phyloP scores from a whole-genome alignment of 2,888 invertebrate species.

The Atethmia centrago region DNA sequence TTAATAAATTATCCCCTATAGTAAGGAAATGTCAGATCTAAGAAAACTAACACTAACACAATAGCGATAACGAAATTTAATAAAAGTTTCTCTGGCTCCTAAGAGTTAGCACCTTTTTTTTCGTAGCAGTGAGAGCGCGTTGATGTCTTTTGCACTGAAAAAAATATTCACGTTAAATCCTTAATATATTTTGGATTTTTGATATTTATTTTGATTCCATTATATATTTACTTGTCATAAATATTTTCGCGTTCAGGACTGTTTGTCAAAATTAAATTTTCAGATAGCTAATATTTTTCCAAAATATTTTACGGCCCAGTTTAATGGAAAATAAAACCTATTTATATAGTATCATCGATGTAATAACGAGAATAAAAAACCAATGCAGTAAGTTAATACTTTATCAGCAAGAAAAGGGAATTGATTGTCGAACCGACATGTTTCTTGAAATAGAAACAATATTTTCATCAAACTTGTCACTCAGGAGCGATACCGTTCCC shows the following conservation, averaged over 20 bases:
- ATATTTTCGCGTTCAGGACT: not conserved
- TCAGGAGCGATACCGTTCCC: constrained; percentile 25
- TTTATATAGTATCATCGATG: too few relatives aligned
- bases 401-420: not conserved
- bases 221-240: not conserved
- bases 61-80: constrained; percentile 22
- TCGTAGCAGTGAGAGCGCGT: constrained; percentile 74
- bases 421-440: not conserved
- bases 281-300: not conserved
- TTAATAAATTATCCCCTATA: constrained; percentile 36
- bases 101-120: constrained; percentile 28
- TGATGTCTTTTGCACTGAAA: constrained; percentile 82
- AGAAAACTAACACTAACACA: constrained; percentile 17
- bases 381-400: not conserved
- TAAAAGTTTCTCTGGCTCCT: constrained; percentile 14
- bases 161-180: not conserved
- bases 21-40: constrained; percentile 17
- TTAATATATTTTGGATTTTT: not conserved
- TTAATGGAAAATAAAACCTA: not conserved
- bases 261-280: not conserved
- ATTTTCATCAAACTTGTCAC: constrained; percentile 27
- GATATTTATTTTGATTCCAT: not conserved
- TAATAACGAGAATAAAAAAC: not conserved
- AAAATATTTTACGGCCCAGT: not conserved
- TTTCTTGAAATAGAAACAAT: constrained; percentile 1